Percentiles rank a stretch among this genome's conserved stretches.
Conservation (phyloP, 2,888 invertebrate genomes). For the Eilema depressum region DNA sequence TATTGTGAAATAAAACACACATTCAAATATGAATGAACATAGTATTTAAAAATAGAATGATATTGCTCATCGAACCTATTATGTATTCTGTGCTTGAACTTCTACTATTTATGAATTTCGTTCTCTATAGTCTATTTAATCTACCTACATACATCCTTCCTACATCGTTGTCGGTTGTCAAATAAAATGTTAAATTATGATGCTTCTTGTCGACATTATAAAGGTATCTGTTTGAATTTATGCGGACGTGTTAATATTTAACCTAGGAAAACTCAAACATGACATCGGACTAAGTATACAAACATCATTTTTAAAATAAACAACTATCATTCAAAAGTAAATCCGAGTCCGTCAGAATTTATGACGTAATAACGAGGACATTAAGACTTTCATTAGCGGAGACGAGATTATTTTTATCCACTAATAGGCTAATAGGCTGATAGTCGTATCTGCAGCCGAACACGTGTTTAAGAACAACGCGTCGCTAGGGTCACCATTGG, state of each 20-base stretch:
- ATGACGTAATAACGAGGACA: slow-evolving; percentile 33
- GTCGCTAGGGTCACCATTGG: slow-evolving; percentile 12
- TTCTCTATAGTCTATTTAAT: no score
- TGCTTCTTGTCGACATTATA: background rate
- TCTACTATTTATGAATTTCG: no score
- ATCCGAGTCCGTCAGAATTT: slow-evolving; percentile 30
- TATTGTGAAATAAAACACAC: background rate
- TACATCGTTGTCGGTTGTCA: no score
- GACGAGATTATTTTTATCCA: slow-evolving; percentile 46
- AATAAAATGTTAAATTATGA: no score
- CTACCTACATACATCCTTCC: no score
- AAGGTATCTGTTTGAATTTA: background rate
- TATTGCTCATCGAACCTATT: background rate
- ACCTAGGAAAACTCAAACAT: slow-evolving; percentile 6
- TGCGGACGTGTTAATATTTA: background rate
- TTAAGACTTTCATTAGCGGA: slow-evolving; percentile 44
- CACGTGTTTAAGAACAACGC: slow-evolving; percentile 35
- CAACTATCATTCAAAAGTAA: slow-evolving; percentile 30
- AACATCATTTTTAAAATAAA: slow-evolving; percentile 11
- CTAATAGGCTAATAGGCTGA: slow-evolving; percentile 40
- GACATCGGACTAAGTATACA: slow-evolving; percentile 4
- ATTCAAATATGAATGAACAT: background rate
- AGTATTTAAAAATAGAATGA: background rate
- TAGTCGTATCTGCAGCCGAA: slow-evolving; percentile 33
- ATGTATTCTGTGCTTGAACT: background rate